Conservation (phyloP, 2,113 vertebrate species). For the Tychaedon coryphoeus region DNA sequence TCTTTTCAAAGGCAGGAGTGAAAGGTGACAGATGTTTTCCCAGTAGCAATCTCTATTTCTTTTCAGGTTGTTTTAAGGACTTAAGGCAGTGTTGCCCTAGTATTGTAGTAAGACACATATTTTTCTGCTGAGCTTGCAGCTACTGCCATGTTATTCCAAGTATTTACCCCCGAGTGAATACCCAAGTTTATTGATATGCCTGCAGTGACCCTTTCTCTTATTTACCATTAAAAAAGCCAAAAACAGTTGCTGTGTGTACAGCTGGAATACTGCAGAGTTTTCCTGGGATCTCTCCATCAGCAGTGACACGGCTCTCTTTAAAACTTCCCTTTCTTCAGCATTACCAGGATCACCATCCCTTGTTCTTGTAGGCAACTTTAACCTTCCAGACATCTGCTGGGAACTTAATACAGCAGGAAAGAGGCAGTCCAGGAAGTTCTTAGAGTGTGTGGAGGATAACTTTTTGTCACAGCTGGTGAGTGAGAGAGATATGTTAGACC, state of each 20-base stretch:
- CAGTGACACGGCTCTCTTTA: neutral
- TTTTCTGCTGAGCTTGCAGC: neutral
- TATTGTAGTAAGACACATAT: neutral
- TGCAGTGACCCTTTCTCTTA: neutral
- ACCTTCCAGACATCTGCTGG: neutral
- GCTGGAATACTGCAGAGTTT: neutral
- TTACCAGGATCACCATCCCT: neutral
- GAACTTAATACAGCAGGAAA: neutral
- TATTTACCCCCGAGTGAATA: neutral
- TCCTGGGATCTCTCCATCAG: neutral
- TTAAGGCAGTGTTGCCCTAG: neutral
- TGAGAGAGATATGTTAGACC: neutral
- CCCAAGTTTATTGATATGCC: neutral
- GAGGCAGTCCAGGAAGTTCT: neutral
- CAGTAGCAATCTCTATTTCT: neutral
- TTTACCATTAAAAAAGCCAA: neutral
- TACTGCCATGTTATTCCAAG: neutral
- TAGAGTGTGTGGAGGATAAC: neutral
- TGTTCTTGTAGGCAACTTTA: neutral
- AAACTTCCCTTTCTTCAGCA: neutral
- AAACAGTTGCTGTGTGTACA: fast-evolving
- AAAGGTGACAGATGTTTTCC: neutral
- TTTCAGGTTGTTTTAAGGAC: neutral
- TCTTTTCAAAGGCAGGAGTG: neutral
- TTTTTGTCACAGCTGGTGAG: neutral